phyloP scores from a whole-genome alignment of 2,797 vertebrate species.

The Carduelis carduelis region DNA sequence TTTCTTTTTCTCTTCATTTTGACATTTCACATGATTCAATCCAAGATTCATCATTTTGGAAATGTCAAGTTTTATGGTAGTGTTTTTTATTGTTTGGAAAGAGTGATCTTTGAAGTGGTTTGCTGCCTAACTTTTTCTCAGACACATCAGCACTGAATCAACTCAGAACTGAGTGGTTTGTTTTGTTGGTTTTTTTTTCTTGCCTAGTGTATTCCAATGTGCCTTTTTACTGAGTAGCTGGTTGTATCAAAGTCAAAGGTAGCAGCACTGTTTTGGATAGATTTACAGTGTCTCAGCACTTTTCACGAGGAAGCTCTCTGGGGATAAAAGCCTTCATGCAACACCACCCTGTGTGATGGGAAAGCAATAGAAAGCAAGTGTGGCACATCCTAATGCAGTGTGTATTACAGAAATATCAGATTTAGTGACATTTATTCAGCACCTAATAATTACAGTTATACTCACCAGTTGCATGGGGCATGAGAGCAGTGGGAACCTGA shows the following conservation, averaged over 20 bases:
- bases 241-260: constrained; percentile 46
- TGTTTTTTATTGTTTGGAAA: constrained; percentile 60
- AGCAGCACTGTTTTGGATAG: constrained; percentile 29
- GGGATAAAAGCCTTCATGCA: constrained; percentile 34
- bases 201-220: constrained; percentile 23
- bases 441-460: not conserved
- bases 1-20: constrained; percentile 69
- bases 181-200: not conserved
- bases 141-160: constrained; percentile 48
- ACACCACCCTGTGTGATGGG: not conserved
- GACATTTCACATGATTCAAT: constrained; percentile 75
- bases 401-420: not conserved
- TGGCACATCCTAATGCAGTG: not conserved
- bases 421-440: not conserved
- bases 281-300: constrained; percentile 33
- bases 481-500: not conserved
- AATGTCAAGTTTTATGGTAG: constrained; percentile 73
- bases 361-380: not conserved
- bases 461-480: not conserved
- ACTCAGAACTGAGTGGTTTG: not conserved
- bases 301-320: not conserved
- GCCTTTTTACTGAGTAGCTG: not conserved
- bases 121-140: constrained; percentile 62
- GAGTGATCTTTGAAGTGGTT: constrained; percentile 65
- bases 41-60: constrained; percentile 72